phyloP scores from a whole-genome alignment of 2,888 invertebrate species.

The Ommatoiulus sabulosus region DNA sequence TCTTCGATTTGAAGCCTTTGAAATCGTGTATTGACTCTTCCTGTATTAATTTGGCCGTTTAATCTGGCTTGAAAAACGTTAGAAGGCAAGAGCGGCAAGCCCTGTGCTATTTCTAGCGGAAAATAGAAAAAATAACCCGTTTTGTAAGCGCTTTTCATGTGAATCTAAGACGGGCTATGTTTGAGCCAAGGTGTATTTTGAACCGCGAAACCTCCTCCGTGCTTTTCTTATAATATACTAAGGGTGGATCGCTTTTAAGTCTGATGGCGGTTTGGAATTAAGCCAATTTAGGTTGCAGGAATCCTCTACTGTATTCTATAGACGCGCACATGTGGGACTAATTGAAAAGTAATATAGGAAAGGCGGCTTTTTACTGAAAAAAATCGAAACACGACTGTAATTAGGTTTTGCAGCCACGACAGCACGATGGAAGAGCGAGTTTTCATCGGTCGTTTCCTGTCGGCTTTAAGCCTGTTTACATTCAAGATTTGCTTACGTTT shows the following conservation, averaged over 20 bases:
- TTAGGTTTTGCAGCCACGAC: not conserved
- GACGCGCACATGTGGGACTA: not conserved
- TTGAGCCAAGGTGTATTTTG: not conserved
- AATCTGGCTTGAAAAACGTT: not conserved
- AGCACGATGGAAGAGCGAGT: not conserved
- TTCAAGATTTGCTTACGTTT: not conserved
- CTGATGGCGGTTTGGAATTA: constrained; percentile 11
- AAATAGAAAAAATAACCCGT: not conserved
- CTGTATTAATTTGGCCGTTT: not conserved
- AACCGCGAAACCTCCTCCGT: not conserved
- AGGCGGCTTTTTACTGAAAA: not conserved
- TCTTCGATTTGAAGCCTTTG: too few relatives aligned
- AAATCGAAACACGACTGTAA: not conserved
- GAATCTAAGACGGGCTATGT: not conserved
- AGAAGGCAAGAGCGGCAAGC: not conserved
- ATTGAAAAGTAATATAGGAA: not conserved
- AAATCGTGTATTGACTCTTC: too few relatives aligned
- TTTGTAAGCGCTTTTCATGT: not conserved
- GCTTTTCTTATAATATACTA: not conserved
- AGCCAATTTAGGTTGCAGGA: not conserved
- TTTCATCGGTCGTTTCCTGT: not conserved
- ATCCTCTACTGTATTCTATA: not conserved
- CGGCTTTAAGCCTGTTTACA: not conserved
- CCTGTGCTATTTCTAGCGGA: not conserved
- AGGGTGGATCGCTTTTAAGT: not conserved